Base-by-base conservation (phyloP, 2,113 vertebrate species). In the Merops nubicus region DNA sequence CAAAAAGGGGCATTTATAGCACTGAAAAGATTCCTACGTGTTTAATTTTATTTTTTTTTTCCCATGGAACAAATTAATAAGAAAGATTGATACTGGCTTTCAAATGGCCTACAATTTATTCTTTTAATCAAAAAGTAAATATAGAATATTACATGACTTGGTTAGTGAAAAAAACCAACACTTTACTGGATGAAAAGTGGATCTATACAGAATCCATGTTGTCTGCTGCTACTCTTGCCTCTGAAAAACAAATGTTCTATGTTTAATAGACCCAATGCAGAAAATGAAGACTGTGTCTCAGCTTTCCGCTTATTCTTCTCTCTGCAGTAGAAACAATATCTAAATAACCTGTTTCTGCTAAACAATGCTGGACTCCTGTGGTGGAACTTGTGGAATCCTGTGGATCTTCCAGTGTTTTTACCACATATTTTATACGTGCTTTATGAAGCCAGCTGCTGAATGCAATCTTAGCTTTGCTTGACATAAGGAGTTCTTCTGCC, bases 371-470 rank as follows among this genome's bases (percentile, higher is more conserved):
- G 83, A 65, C 56, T 93, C 77, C 93, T 67, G 59, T 43, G 40
- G 91, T 85, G 78, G 69, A 74, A 83, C 31, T 86, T 63, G 48
- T n/a, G 45, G 90, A 84, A 94, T 94, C 69, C 70, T 93, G 21
- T 85, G 56, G 21, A 76, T 91, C 81, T 88, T 94, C 23, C n/a
- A 40, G 21, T 36, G 43, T 40, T 95, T 89, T 82, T 59, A 38
- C 29, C 51, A 28, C 56, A 70, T 73, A 86, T 96, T 95, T 95
- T 86, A 82, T 87, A 81, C 0, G 6, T 70, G 21, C 18, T 77
- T 93, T 84, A 88, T 92, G 83, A 88, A 94, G 83, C 79, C 93
- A 96, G 77, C 80, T 96, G 80, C 74, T 96, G 74, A 86, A 78
- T 76, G 40, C 21, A 89, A 45, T 90, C 76, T 93, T 83, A 59